Percentiles rank a stretch among this genome's conserved stretches.
Conservation (phyloP, 2,113 vertebrate species). For the Anser cygnoides region DNA sequence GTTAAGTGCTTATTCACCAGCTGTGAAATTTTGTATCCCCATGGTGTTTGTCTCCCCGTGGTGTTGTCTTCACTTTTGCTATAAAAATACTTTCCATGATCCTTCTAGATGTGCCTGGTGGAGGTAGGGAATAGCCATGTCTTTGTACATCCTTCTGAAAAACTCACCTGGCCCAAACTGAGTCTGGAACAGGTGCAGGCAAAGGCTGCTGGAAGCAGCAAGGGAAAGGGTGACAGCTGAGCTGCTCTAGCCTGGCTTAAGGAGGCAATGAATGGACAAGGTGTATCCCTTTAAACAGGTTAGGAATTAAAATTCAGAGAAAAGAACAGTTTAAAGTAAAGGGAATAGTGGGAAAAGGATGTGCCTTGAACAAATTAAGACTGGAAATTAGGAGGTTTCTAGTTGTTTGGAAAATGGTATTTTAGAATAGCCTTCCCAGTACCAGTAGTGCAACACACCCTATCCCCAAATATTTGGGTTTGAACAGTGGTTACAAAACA, state of each 20-base stretch:
- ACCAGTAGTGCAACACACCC: not conserved
- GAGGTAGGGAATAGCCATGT: not conserved
- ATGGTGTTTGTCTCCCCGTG: rapidly evolving
- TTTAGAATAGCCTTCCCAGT: not conserved
- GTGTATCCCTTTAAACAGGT: not conserved
- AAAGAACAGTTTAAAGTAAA: not conserved
- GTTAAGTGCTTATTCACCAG: not conserved
- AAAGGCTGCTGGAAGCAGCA: not conserved
- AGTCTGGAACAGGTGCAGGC: not conserved
- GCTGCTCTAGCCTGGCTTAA: not conserved
- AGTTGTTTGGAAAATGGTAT: not conserved
- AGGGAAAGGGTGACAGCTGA: not conserved
- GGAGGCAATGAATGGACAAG: not conserved
- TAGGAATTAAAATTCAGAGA: not conserved
- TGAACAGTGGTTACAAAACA: not conserved
- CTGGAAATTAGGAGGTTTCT: not conserved
- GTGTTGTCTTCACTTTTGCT: not conserved
- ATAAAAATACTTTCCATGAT: not conserved
- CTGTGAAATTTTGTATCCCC: not conserved
- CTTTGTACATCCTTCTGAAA: not conserved
- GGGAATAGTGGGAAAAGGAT: not conserved
- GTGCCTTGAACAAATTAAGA: not conserved
- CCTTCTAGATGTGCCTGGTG: not conserved
- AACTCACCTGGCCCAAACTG: not conserved
- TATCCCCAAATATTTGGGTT: not conserved